Evolutionary conservation across 30 jellyfish, hydroid and myxozoan genomes (phyloP).

Genomic region (Aurelia sp.): DNA sequence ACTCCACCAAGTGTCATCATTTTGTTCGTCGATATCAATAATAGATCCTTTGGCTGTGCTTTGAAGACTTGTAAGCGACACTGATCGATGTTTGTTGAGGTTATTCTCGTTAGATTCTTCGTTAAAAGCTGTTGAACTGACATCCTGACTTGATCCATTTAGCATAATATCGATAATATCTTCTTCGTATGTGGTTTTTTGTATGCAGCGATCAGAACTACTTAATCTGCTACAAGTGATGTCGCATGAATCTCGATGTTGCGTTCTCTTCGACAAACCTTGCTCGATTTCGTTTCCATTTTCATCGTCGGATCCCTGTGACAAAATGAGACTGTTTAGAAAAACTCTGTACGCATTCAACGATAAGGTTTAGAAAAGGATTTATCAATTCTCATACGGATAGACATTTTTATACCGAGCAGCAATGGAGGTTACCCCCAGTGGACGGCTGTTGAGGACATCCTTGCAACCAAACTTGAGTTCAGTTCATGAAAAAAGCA

Average conservation of each 20-base stretch:
- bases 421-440: no score
- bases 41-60: conserved; percentile 61
- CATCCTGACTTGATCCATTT: conserved; percentile 57
- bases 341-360: background rate
- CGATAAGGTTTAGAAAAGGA: background rate
- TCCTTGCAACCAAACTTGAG: no score
- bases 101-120: conserved; percentile 46
- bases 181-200: conserved; percentile 27
- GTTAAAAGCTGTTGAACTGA: conserved; percentile 28
- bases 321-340: no score
- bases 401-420: no score
- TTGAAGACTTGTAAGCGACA: conserved; percentile 64
- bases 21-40: conserved; percentile 28
- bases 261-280: conserved; percentile 13
- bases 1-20: conserved; percentile 31
- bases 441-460: no score
- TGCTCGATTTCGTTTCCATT: background rate
- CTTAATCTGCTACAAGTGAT: conserved; percentile 53
- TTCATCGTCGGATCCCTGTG: conserved; percentile 41
- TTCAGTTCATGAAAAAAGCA: no score
- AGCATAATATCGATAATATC: conserved; percentile 51
- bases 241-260: conserved; percentile 10
- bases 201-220: conserved; percentile 33
- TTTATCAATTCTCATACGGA: no score
- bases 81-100: conserved; percentile 57